Conservation (phyloP, 2,888 invertebrate genomes). For the Crossocerus cetratus region DNA sequence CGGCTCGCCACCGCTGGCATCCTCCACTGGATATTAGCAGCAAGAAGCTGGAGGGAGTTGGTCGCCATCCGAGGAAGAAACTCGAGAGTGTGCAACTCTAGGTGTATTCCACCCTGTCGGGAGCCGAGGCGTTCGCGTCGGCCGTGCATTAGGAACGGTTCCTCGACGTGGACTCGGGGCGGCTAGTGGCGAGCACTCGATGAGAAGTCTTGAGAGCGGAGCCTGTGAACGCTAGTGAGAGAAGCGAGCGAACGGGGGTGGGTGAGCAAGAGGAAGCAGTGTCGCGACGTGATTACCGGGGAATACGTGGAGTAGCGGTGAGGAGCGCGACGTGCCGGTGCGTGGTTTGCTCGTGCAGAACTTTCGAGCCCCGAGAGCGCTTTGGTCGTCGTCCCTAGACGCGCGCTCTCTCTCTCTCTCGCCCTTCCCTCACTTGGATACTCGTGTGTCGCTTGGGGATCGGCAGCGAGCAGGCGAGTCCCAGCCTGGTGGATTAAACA, state of each 20-base stretch:
- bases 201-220: constrained; percentile 20
- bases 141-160: not conserved
- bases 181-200: constrained; percentile 31
- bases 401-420: not conserved
- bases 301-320: constrained; percentile 12
- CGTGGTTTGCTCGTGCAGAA: constrained; percentile 41
- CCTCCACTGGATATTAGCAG: no score
- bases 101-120: no score
- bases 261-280: constrained; percentile 26
- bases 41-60: no score
- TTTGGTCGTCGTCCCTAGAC: no score
- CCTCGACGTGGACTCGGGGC: constrained; percentile 7
- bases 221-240: not conserved
- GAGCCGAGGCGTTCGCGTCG: constrained; percentile 20
- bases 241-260: constrained; percentile 4
- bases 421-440: not conserved
- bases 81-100: no score
- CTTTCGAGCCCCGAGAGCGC: constrained; percentile 6
- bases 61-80: no score
- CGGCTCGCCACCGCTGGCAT: no score
- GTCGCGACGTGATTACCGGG: constrained; percentile 20
- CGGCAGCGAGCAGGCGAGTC: not conserved
- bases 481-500: not conserved
- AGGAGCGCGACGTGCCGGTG: constrained; percentile 25
- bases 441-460: not conserved